Base-by-base conservation (phyloP, 1,140 invertebrate species). In the Euura saliciscinereae region DNA sequence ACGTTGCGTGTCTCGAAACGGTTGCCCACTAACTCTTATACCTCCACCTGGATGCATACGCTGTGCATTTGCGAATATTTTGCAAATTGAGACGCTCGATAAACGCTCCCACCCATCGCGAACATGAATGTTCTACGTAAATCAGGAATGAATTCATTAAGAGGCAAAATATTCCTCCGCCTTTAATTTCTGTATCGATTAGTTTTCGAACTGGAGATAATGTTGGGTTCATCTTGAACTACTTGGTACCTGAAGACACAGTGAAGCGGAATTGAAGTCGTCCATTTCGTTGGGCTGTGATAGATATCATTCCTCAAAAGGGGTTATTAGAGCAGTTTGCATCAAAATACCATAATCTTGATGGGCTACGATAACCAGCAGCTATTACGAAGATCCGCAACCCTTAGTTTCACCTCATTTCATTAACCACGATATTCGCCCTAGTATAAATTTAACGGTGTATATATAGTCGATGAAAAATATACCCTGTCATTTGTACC, bases 1-100 rank as follows among this genome's bases (percentile, higher is more conserved):
- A 82, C 81, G 71, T 82, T 81, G 79, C 80, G 81, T 82, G 81
- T 82, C 78, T 77, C 75, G 68, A 69, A 74, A 70, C 51, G 68
- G 72, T 71, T 65, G 66, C 66, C 43, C 72, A 66, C 8, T 59
- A 59, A 59, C 51, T 59, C 51, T 59, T 59, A 28, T 28, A 28
- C 44, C 46, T 10, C 51, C 65, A 42, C 10, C 44, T 71, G 45
- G 42, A 43, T 69, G 45, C 66, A 43, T 43, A 74, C 45, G 45
- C 68, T 76, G 71, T 59, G 66, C 64, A 45, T 72, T 75, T 73
- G 74, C 70, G 79, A 78, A 82, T 81, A 81, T 79, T 80, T 83
- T 78, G 80, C 70, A 78, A 83, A 82, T 82, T 79, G 79, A 80
- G 78, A 80, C 74, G 51, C 51, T 59, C 51, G 51, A 59, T 59